Evolutionary conservation across 2,888 invertebrate species (phyloP).

Genomic region (Agapostemon virescens): DNA sequence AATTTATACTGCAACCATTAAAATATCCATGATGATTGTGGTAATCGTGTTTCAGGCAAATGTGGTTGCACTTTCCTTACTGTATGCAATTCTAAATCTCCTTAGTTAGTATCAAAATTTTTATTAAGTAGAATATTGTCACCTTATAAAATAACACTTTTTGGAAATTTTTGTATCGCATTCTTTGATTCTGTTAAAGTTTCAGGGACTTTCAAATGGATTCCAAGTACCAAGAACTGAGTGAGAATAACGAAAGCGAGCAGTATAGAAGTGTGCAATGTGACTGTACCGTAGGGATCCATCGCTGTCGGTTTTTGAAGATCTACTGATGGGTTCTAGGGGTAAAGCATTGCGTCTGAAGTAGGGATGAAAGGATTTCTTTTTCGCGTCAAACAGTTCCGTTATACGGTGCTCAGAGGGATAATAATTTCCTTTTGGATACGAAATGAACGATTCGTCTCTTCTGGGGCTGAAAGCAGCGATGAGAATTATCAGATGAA

Average conservation of each 20-base stretch:
- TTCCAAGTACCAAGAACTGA: not conserved
- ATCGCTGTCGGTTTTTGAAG: constrained; percentile 59
- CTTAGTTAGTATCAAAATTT: not conserved
- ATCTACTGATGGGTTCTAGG: constrained; percentile 55
- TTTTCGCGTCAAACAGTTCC: constrained; percentile 61
- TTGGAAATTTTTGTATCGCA: no score
- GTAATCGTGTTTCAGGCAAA: not conserved
- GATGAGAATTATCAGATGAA: not conserved
- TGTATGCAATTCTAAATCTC: not conserved
- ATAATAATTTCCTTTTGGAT: constrained; percentile 41
- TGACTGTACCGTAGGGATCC: constrained; percentile 48
- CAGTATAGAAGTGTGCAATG: not conserved
- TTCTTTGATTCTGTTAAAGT: no score
- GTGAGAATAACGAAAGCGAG: not conserved
- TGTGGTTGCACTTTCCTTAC: not conserved
- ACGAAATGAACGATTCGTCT: constrained; percentile 53
- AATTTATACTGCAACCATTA: constrained; percentile 25
- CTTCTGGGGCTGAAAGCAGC: constrained; percentile 48
- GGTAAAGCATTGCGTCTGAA: constrained; percentile 35
- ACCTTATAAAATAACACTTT: not conserved
- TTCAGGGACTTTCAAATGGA: not conserved
- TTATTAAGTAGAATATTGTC: not conserved
- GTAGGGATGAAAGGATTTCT: constrained; percentile 43
- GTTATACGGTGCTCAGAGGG: constrained; percentile 56
- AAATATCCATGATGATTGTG: not conserved